Evolutionary conservation across 2,113 vertebrate genomes (phyloP).

Genomic region (Elachura formosa): DNA sequence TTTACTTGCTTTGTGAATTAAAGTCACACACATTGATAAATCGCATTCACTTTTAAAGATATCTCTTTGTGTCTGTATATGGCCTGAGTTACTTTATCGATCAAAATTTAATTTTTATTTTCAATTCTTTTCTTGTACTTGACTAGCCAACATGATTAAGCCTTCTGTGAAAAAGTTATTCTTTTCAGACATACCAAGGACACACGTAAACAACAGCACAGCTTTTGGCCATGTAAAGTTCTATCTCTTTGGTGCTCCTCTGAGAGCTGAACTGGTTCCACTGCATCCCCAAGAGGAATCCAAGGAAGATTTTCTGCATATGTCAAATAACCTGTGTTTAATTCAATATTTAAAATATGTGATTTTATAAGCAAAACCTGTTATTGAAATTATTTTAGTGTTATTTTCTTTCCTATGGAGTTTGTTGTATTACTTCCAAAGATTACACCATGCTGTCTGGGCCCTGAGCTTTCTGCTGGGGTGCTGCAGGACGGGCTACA

Average conservation of each 20-base stretch:
- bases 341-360: background rate
- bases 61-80: background rate
- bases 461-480: background rate
- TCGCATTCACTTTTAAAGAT: background rate
- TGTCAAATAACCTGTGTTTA: background rate
- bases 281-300: background rate
- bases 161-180: background rate
- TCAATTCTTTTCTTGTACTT: background rate
- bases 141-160: background rate
- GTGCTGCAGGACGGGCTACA: background rate
- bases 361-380: background rate
- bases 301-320: background rate
- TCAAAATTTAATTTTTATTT: background rate
- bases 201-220: background rate
- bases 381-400: background rate
- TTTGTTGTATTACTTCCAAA: background rate
- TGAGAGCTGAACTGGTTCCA: background rate
- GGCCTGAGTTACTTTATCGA: background rate
- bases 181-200: background rate
- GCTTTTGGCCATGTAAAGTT: background rate
- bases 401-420: background rate
- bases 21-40: background rate
- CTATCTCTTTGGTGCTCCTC: background rate
- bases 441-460: fast-evolving
- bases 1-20: background rate